Base-by-base conservation (phyloP, 2,797 vertebrate species). In the Orientallactaga sibirica region DNA sequence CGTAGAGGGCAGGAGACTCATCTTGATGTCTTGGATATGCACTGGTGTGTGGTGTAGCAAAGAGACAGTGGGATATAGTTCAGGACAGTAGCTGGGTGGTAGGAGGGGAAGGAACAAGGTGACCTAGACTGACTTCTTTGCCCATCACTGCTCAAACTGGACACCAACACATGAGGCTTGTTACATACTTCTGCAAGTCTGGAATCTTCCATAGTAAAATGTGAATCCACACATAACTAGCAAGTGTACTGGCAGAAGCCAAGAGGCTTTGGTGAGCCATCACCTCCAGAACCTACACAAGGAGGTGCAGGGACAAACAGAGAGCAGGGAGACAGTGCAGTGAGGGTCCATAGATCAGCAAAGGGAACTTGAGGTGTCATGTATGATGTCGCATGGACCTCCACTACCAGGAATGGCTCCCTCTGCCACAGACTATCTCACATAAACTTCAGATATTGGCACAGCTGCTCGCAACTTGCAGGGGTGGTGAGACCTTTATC, bases 11-110 rank as follows among this genome's bases (percentile, higher is more conserved):
- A 20, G 9, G 29, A 2, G 43, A 7, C 55, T 84, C 5, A 37
- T 33, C 77, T 62, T 19, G n/a, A 19, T 29, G 79, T 58, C 61
- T 10, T 27, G 15, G 37, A 12, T 0, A 2, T 4, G 0, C 0
- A 20, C n/a, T 7, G 67, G 12, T 3, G 55, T 33, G 37, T 20
- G 78, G 16, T 22, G 14, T 9, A 67, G 11, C 9, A 27, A 58
- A 41, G 3, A 1, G 25, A 71, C 0, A 1, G 22, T 0, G 0
- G 7, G 24, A 7, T 67, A 11, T 70, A 62, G 24, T 24, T 68
- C 55, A 18, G 33, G n/a, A 1, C 0, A 11, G 11, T 76, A 43
- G 3, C 4, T 1, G 27, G 52, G 64, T 15, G 74, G 41, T 0
- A 20, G 24, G 5, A 10, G 7, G 12, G 37, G 41, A 5, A 19